phyloP scores from a whole-genome alignment of 1,140 invertebrate species.

The Rhyacophila brunnea region DNA sequence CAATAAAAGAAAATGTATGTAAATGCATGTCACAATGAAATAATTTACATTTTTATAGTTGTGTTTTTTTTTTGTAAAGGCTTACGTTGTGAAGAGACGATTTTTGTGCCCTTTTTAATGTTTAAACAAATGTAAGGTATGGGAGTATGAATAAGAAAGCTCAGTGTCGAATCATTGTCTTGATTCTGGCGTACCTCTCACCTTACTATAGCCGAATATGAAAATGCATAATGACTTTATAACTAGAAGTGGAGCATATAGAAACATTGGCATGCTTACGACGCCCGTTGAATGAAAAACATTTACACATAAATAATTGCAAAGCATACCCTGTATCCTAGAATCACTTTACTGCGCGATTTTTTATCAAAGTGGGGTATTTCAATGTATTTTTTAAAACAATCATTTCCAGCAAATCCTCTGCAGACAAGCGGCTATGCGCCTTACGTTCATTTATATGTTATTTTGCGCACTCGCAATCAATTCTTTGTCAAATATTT shows the following conservation, averaged over 20 bases:
- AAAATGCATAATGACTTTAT: constrained; percentile 35
- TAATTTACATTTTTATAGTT: too few species aligned
- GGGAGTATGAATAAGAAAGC: constrained; percentile 1
- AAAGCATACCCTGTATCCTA: constrained; percentile 73
- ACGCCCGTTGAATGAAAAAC: constrained; percentile 57
- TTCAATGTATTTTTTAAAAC: constrained; percentile 33
- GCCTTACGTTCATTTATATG: constrained; percentile 25
- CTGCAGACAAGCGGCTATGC: constrained; percentile 34
- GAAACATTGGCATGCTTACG: constrained; percentile 28
- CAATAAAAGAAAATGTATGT: too few species aligned
- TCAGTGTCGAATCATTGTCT: constrained; percentile 17
- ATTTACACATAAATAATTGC: constrained; percentile 68
- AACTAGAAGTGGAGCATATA: constrained; percentile 33
- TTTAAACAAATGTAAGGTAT: constrained; percentile 8
- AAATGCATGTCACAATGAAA: too few species aligned
- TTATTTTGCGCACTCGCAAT: constrained; percentile 24
- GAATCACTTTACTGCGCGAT: constrained; percentile 65
- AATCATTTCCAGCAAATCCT: constrained; percentile 35
- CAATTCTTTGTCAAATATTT: constrained; percentile 32
- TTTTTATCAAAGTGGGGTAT: constrained; percentile 41
- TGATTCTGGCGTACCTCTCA: constrained; percentile 30
- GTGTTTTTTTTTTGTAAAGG: constrained; percentile 1
- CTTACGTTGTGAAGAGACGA: constrained; percentile 19
- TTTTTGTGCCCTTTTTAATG: constrained; percentile 29
- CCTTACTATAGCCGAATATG: constrained; percentile 31